Evolutionary conservation across 2,888 invertebrate genomes (phyloP), one percentile per base, ranked within the genome.

Genomic region (Malthinus seriepunctatus): DNA sequence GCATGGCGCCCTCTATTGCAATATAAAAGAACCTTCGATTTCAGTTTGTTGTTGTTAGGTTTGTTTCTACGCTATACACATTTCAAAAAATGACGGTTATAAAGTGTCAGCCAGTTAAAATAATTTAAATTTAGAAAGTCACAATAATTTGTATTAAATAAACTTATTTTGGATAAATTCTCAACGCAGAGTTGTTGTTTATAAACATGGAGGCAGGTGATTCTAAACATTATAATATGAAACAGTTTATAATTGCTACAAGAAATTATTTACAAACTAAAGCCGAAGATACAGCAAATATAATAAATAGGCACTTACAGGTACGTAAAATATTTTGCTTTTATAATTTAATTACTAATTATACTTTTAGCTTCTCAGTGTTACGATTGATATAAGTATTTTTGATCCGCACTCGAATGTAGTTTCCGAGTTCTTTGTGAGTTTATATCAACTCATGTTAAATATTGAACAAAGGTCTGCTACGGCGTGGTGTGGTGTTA

Each of bases 351-450:
- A 33, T 34, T 12, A 23, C 9, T 52, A 51, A 39, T 33, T 38
- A 31, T 51, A 23, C 38, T 80, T 80, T n/a, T 76, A 88, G 88
- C 78, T 85, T 12, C 82, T 88, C 68, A 83, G 86, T 51, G 84
- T 84, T 47, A 82, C 86, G 12, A 82, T 86, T 67, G 88, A 89
- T 70, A 71, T 85, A 6, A 83, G 83, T 63, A 82, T 86, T 69
- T 89, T 89, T 71, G 87, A 88, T 58, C 88, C 88, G 33, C 85
- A 85, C 11, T 82, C 83, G 3, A 82, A 82, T 11, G 82, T 86
- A 66, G 84, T 86, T 1, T 82, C 85, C 47, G 84, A 88, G 42
- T 88, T 89, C 78, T 89, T 87, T 74, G 84, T 86, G 42, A 84
- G 84, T 23, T 74, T 89, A 47, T 84, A 88, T 77, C 82, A 88